Percentiles rank a stretch among this genome's conserved stretches.
Evolutionary conservation across 64 coral and sea anemone species (phyloP).

Genomic region (Porites australiensis): DNA sequence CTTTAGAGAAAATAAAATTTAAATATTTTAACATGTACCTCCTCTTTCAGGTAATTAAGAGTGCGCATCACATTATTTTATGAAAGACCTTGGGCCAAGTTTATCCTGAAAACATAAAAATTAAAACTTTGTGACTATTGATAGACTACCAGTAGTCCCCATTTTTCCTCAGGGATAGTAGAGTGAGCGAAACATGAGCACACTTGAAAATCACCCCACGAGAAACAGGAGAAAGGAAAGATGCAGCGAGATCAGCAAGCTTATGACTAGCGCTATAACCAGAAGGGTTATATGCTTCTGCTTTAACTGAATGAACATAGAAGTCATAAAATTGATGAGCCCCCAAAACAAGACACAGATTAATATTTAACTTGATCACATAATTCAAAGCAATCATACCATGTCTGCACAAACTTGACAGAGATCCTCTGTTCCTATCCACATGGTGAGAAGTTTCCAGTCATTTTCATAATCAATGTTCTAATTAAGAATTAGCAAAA

Average conservation of each 20-base stretch:
- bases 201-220: too few relatives aligned
- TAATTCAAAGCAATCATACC: not conserved
- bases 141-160: too few relatives aligned
- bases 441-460: conserved; percentile 72
- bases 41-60: conserved; percentile 41
- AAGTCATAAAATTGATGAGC: too few relatives aligned
- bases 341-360: too few relatives aligned
- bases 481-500: not conserved
- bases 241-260: too few relatives aligned
- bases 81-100: conserved; percentile 23
- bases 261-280: too few relatives aligned
- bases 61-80: conserved; percentile 71
- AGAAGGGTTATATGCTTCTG: too few relatives aligned
- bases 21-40: conserved; percentile 24
- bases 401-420: conserved; percentile 45
- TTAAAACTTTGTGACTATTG: not conserved
- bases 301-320: too few relatives aligned
- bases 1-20: too few relatives aligned
- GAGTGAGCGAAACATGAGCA: too few relatives aligned
- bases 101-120: conserved; percentile 17
- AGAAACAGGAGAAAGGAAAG: too few relatives aligned
- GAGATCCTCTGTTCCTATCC: conserved; percentile 56
- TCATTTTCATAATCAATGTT: conserved; percentile 55
- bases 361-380: not conserved
- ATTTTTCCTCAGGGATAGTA: too few relatives aligned